Evolutionary conservation across 1,140 invertebrate genomes (phyloP), one percentile per base, ranked within the genome.

Genomic region (Aplysia californica): DNA sequence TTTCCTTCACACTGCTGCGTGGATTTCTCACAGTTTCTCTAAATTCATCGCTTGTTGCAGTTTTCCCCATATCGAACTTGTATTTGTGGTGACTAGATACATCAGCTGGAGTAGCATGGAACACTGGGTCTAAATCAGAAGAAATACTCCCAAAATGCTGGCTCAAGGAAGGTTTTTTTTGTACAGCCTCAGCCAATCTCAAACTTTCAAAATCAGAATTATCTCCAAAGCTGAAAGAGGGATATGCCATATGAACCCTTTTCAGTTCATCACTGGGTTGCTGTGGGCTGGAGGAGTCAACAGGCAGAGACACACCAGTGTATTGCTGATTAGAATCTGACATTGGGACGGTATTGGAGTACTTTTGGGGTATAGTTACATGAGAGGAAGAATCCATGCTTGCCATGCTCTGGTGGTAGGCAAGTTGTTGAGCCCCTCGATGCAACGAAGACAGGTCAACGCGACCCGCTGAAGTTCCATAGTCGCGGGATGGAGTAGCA

Each of bases 81-180:
- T n/a, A 10, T 31, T 70, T 70, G 31, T 70, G 68, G 1, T 70
- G 68, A 31, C 44, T 55, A 21, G 26, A 29, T 56, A 70, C 55
- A 56, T 70, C 68, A 50, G 41, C 10, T 10, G 55, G 68, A 41
- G 33, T 36, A 36, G 26, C 66, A 44, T 68, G 35, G 38, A 70
- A 70, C 41, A 70, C 68, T 56, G 68, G 68, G 3, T 70, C 41
- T 26, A 70, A 35, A 70, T 70, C 68, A 35, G 68, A 56, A 31
- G 68, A 18, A 3, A 70, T 50, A 1, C 58, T 55, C 55, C 38
- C 58, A 20, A 55, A 15, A 2, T 39, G 39, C 4, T 70, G 68
- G n/a, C 31, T 56, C 55, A 56, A 58, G 18, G 15, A 23, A 21
- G 68, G 29, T 31, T 70, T 70, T 35, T 70, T 70, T 35, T 70